Evolutionary conservation across 2,888 invertebrate genomes (phyloP), one percentile per base, ranked within the genome.

Genomic region (Dryocosmus kuriphilus): DNA sequence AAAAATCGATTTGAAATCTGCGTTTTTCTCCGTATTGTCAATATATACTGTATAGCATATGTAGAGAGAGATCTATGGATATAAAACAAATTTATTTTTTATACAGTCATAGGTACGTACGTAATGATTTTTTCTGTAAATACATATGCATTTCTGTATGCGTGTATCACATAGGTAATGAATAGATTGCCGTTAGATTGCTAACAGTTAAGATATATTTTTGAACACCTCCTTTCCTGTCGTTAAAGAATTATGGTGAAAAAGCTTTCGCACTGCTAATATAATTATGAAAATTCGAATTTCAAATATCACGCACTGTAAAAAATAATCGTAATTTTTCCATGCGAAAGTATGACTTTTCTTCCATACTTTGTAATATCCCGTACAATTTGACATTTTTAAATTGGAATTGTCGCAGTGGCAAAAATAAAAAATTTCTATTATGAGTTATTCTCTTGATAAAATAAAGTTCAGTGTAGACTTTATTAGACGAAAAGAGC

Each of bases 51-150:
- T 51, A 51, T 46, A 38, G 19, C 14, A 41, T 41, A 41, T 41
- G 4, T 41, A 14, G 41, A 41, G 3, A 41, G 41, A 7, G 6
- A 55, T 55, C 51, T n/a, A 55, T 57, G 24, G n/a, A 51, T 71
- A 63, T n/a, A 63, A 63, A 71, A 71, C 30, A 71, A 71, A 71
- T 71, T 71, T 71, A 71, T 71, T 71, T 65, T 71, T 71, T 71
- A 71, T 71, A 71, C 71, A 71, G 51, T 71, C 46, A 65, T 65
- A 24, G 38, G 41, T 24, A 71, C n/a, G 51, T 51, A 32, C 30
- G 22, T 51, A 32, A 30, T 46, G 19, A 71, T 51, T 6, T 30
- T 41, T 41, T 41, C 16, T 71, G 30, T 71, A 71, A 71, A 51
- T 71, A 71, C 46, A 71, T 51, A 57, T 67, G 41, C 30, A 41